phyloP scores from a whole-genome alignment of 2,797 vertebrate species.

The Pipistrellus kuhlii region DNA sequence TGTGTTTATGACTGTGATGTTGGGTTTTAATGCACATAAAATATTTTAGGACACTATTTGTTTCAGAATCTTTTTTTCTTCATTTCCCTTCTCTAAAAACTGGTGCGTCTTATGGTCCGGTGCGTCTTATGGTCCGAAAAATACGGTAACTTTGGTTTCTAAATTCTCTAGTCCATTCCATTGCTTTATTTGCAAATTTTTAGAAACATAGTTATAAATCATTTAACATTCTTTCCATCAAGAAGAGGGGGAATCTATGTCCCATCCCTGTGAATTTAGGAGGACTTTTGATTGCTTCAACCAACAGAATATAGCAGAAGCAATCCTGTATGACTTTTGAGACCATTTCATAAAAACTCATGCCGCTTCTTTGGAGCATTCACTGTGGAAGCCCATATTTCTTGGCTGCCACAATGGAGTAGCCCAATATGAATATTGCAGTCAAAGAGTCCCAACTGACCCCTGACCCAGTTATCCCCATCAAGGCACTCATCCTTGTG shows the following conservation, averaged over 20 bases:
- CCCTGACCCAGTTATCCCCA: background rate
- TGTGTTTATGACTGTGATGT: no score
- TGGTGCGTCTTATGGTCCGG: no score
- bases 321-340: background rate
- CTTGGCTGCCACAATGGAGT: background rate
- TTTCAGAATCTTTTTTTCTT: no score
- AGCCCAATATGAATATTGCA: background rate
- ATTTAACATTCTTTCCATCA: background rate
- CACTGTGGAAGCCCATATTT: background rate
- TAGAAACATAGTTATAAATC: slow-evolving; percentile 16
- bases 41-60: no score
- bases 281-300: background rate
- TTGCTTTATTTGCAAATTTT: background rate
- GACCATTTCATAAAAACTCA: background rate
- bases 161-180: background rate
- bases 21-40: no score
- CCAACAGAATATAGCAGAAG: background rate
- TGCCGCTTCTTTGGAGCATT: background rate
- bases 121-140: no score
- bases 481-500: background rate
- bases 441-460: background rate
- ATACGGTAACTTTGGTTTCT: slow-evolving; percentile 61
- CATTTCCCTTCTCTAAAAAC: no score
- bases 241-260: background rate
- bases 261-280: background rate